These are phyloP conservation scores for Clarias gariepinus DNA, from an alignment of 2,113 vertebrate species.

Conservation along the genomic window DNA sequence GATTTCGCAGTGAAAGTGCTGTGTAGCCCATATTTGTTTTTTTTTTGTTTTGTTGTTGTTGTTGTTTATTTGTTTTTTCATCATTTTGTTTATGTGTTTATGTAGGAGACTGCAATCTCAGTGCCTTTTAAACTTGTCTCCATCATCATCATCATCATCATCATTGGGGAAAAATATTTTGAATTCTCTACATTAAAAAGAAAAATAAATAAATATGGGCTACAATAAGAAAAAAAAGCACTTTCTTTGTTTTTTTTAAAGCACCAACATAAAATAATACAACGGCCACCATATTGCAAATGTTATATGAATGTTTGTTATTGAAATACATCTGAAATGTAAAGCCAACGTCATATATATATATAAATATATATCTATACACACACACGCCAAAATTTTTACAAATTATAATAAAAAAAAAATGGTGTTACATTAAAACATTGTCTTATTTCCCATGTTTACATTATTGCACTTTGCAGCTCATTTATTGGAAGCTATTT, in stretches of 20 bases:
- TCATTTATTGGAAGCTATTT: not conserved
- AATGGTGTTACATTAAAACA: constrained; percentile 68
- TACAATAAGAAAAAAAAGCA: constrained; percentile 63
- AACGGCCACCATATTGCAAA: constrained; percentile 58
- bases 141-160: constrained; percentile 59
- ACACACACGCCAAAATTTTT: constrained; percentile 53
- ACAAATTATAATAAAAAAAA: constrained; percentile 71
- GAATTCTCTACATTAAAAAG: constrained; percentile 40
- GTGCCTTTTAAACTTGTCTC: constrained; percentile 56
- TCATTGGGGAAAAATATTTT: constrained; percentile 46
- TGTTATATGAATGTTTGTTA: constrained; percentile 59
- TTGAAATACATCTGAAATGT: constrained; percentile 63
- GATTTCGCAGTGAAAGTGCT: constrained; percentile 51
- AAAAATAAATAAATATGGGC: constrained; percentile 35
- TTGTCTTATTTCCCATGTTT: constrained; percentile 60
- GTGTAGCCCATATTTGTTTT: constrained; percentile 37
- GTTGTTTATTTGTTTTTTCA: too few relatives aligned
- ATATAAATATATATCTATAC: constrained; percentile 41
- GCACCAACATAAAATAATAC: constrained; percentile 31
- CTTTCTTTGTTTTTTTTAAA: constrained; percentile 48
- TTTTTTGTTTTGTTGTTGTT: not conserved
- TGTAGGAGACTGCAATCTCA: constrained; percentile 15
- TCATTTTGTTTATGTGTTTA: constrained; percentile 17
- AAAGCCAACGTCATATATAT: constrained; percentile 62
- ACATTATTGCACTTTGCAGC: not conserved